phyloP scores from a whole-genome alignment of 2,888 invertebrate genomes.

The Hoplodrina ambigua region DNA sequence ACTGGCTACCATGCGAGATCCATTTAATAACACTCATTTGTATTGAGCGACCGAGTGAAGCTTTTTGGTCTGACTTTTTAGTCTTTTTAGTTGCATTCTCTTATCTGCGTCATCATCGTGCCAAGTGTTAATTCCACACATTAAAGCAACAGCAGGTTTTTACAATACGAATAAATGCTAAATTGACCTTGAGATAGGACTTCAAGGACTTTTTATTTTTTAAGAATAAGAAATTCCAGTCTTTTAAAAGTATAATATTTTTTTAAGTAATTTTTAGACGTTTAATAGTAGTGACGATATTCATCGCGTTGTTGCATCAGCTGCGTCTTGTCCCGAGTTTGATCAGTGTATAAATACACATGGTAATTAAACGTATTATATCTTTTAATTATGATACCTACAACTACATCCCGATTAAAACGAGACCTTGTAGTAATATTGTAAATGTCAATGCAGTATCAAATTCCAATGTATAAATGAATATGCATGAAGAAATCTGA shows the following conservation, averaged over 20 bases:
- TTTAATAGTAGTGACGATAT: constrained; percentile 31
- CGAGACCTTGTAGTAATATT: constrained; percentile 27
- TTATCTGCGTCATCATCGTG: not conserved
- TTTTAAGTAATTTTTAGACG: not conserved
- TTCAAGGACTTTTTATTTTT: constrained; percentile 3
- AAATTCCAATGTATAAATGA: constrained; percentile 40
- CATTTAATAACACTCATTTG: not conserved
- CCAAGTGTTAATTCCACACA: not conserved
- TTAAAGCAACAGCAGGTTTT: not conserved
- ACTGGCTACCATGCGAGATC: constrained; percentile 2
- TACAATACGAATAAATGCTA: not conserved
- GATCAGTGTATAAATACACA: constrained; percentile 29
- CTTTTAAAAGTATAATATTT: not conserved
- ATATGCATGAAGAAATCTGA: constrained; percentile 16
- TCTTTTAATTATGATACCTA: constrained; percentile 38
- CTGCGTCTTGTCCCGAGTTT: constrained; percentile 33
- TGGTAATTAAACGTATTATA: constrained; percentile 33
- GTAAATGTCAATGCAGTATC: constrained; percentile 25
- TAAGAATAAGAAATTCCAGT: constrained; percentile 1
- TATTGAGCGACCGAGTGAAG: not conserved
- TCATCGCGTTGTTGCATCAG: constrained; percentile 57
- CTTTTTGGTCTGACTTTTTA: not conserved
- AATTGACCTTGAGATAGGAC: not conserved
- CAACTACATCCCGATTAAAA: constrained; percentile 49
- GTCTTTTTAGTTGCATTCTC: not conserved